Evolutionary conservation across 2,113 vertebrate species (phyloP), one percentile per base, ranked within the genome.

Genomic region (Thamnaconus septentrionalis): DNA sequence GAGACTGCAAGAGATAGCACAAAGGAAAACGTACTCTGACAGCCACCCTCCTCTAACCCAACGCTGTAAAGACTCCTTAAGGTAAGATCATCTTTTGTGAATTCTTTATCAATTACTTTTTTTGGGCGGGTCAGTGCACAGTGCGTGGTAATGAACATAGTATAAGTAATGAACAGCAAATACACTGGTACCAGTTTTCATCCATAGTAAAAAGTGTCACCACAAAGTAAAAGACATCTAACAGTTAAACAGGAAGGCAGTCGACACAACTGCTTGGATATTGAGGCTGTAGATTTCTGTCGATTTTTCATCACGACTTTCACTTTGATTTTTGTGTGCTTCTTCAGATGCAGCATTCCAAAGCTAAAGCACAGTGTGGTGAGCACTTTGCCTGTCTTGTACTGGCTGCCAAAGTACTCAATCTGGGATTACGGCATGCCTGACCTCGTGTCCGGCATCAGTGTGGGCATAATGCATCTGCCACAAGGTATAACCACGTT

Each of bases 381-480:
- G 55, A 91, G 66, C 3, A 88, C 87, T 71, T 69, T 98, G 11
- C 97, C 97, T 0, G 67, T 97, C 56, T 79, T 98, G 52, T 86
- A 68, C 80, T 99, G 97, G 97, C 77, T 99, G 61, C 97, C 96
- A 6, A 93, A 90, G 40, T 98, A 99, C 76, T 95, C 94, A 0
- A 0, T 96, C 54, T 94, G 91, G 79, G 95, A 98, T 52, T 97
- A 95, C 85, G 93, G 97, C 8, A 87, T 94, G 61, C 93, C 95
- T 1, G 97, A 98, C 83, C 84, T 98, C 0, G 41, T 93, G 41
- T 94, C 96, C 0, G 97, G 97, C 56, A 92, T 99, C 76, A 99
- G 96, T n/a, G 96, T 98, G 74, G 97, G 95, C 50, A 97, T 99
- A 78, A 97, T 99, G 94, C 96, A 98, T 76, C 91, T 99, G 45